Evolutionary conservation across 2,113 vertebrate genomes (phyloP).

Genomic region (Hippocampus comes): DNA sequence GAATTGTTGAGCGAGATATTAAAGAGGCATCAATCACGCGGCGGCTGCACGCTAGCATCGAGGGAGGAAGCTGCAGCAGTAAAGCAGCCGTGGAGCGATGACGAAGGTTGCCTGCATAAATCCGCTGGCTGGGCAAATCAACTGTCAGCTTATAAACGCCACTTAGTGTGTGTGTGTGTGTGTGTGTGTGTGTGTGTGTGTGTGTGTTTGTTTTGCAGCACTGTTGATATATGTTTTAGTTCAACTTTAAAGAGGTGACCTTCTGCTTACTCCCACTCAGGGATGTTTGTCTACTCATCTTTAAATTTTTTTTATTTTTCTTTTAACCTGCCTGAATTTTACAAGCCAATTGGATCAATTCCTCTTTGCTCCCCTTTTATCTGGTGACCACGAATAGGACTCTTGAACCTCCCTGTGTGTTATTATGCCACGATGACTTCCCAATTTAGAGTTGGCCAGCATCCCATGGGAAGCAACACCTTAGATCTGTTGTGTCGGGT

Average conservation of each 20-base stretch:
- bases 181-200: constrained; percentile 22
- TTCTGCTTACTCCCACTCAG: constrained; percentile 23
- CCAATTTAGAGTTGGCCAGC: constrained; percentile 49
- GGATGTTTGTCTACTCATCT: constrained; percentile 21
- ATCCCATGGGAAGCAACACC: constrained; percentile 26
- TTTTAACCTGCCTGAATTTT: constrained; percentile 24
- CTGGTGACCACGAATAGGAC: constrained; percentile 35
- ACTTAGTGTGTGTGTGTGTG: constrained; percentile 27
- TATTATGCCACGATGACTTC: constrained; percentile 30
- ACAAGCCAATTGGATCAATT: constrained; percentile 47
- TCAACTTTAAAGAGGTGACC: constrained; percentile 54
- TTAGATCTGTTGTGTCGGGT: constrained; percentile 48
- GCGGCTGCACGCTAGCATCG: constrained; percentile 36
- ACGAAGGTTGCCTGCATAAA: constrained; percentile 56
- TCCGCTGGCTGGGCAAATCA: constrained; percentile 54
- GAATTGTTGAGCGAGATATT: constrained; percentile 69
- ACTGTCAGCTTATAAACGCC: constrained; percentile 59
- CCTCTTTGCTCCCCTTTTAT: constrained; percentile 41
- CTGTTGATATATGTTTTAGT: constrained; percentile 43
- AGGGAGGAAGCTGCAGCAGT: constrained; percentile 40
- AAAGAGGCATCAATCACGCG: constrained; percentile 64
- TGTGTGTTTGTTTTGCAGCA: constrained; percentile 31
- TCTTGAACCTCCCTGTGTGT: constrained; percentile 25
- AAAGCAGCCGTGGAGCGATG: constrained; percentile 33
- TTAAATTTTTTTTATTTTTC: constrained; percentile 15